These are phyloP conservation scores for Perognathus longimembris DNA, from an alignment of 2,113 vertebrate species.

Conservation along the genomic window DNA sequence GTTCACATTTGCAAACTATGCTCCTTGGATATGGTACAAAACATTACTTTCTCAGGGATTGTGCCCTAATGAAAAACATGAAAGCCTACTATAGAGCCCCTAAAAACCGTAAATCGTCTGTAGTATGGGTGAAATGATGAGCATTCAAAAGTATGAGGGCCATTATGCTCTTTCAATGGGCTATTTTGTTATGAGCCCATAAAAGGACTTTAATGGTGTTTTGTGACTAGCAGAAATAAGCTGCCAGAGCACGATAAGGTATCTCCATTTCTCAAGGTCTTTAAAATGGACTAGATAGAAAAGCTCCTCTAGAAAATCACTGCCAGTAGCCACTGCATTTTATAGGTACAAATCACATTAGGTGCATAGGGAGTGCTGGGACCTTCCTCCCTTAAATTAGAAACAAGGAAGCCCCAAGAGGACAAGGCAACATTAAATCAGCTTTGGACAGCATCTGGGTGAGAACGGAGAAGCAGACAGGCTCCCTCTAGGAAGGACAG, in stretches of 20 bases:
- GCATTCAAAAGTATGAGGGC: slow-evolving; percentile 24
- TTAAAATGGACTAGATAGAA: slow-evolving; percentile 43
- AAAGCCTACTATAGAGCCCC: not conserved
- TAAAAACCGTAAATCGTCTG: not conserved
- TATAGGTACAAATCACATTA: slow-evolving; percentile 3
- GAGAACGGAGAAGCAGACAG: not conserved
- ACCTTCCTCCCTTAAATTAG: not conserved
- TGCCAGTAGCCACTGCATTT: not conserved
- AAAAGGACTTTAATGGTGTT: slow-evolving; percentile 56
- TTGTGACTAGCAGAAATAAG: slow-evolving; percentile 60
- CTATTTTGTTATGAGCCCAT: slow-evolving; percentile 65
- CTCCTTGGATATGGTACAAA: not conserved
- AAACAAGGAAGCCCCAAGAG: not conserved
- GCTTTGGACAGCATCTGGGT: not conserved
- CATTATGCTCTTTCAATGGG: slow-evolving; percentile 41
- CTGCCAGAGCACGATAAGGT: slow-evolving; percentile 26
- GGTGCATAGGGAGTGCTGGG: not conserved
- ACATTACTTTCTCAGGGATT: slow-evolving; percentile 8
- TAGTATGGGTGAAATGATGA: slow-evolving; percentile 8
- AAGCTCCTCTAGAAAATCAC: slow-evolving; percentile 25
- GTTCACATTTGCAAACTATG: not conserved
- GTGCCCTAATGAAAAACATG: slow-evolving; percentile 25
- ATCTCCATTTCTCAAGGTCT: slow-evolving; percentile 61
- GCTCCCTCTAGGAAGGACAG: not conserved
- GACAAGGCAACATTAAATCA: not conserved